Evolutionary conservation across 2,888 invertebrate genomes (phyloP), one percentile per base, ranked within the genome.

Genomic region (Sialis fuliginosa): DNA sequence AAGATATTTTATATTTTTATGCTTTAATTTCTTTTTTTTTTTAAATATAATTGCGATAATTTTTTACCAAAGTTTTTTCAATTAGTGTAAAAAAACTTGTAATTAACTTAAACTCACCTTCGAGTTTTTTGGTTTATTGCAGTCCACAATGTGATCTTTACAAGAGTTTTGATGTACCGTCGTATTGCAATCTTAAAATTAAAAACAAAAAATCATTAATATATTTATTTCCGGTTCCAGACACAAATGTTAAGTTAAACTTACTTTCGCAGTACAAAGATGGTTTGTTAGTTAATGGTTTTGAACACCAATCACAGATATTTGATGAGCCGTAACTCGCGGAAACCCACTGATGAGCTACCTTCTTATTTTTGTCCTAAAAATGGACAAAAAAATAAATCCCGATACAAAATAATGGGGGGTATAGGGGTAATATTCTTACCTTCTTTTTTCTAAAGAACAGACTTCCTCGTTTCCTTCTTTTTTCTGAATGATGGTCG

Each of bases 361-460:
- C 72, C 58, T 83, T 82, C 55, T 83, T 81, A 48, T 75, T 77
- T 64, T 86, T 85, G 62, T 83, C 82, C 83, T 85, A 57, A 9
- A 57, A 56, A 8, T 4, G 33, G 32, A 50, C 50, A 49, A 37
- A 44, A 37, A 22, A 22, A 22, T 22, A 22, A 22, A 22, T 22
- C 22, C 22, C 2, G 4, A 22, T 22, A 22, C 4, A 22, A 22
- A 22, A 22, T 8, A 7, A 42, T 8, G 8, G 8, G 30, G 22
- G 22, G 4, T 2, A 22, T 22, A 22, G 22, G 4, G 22, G 22
- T 22, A 2, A 44, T 31, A 5, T 22, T 42, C 48, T 46, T 60
- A 75, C 90, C 75, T 89, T 88, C 66, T 89, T 90, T 68, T 90
- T 91, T 54, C 90, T 79, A 62, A 90, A 91, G 73, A 91, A 91